phyloP scores from a whole-genome alignment of 2,797 vertebrate species.

The Nothura maculosa region DNA sequence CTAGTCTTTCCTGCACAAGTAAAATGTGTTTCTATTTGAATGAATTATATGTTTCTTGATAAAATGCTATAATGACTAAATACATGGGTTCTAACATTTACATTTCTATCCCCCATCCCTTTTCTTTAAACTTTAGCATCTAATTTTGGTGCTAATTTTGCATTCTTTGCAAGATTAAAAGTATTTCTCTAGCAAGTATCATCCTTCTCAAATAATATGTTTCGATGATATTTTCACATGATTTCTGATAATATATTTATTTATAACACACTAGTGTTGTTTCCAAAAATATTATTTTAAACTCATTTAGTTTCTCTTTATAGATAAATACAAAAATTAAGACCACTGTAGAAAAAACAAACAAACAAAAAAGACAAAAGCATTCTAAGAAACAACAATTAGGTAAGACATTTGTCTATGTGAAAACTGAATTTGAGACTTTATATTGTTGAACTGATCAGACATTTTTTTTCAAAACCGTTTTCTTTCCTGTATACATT shows the following conservation, averaged over 20 bases:
- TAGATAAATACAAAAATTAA: background rate
- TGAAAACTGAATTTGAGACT: background rate
- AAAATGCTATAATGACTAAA: background rate
- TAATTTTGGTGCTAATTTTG: background rate
- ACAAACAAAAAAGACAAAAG: background rate
- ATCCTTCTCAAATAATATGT: background rate
- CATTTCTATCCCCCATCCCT: too few species aligned
- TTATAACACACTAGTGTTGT: background rate
- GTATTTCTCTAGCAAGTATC: background rate
- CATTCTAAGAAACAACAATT: background rate
- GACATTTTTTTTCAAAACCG: background rate
- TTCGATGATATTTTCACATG: background rate
- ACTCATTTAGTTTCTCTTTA: background rate
- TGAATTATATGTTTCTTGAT: background rate
- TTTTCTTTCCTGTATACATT: accelerated
- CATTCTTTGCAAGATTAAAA: background rate
- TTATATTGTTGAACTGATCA: background rate
- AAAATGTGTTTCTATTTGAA: background rate
- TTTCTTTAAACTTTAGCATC: background rate
- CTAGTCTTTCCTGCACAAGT: background rate
- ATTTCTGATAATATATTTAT: background rate
- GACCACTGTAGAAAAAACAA: background rate
- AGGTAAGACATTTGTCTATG: background rate
- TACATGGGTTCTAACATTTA: background rate
- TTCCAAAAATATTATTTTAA: background rate